Conservation (phyloP, 2,888 invertebrate genomes). For the Iselma pallidipennis region DNA sequence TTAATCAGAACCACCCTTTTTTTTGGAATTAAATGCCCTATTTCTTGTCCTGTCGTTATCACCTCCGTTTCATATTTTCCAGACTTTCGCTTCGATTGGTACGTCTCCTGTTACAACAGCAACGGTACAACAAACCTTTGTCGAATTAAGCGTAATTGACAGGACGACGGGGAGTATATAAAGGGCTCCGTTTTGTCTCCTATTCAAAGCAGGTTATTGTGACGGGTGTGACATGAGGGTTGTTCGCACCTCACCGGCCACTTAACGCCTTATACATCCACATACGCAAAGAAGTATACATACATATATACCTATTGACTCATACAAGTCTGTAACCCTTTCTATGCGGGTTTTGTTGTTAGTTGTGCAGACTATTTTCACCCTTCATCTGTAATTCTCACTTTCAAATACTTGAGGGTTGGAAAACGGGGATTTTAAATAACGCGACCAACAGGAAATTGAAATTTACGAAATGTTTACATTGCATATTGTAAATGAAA, state of each 20-base stretch:
- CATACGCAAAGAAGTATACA: background rate
- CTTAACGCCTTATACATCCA: slow-evolving; percentile 34
- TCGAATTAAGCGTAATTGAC: slow-evolving; percentile 38
- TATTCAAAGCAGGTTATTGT: slow-evolving; percentile 35
- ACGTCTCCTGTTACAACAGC: slow-evolving; percentile 1
- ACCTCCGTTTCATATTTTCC: slow-evolving; percentile 16
- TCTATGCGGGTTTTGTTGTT: slow-evolving; percentile 30
- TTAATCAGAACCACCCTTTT: background rate
- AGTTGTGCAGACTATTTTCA: slow-evolving; percentile 2
- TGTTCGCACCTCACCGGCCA: slow-evolving; percentile 41
- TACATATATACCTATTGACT: background rate
- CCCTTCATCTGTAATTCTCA: background rate
- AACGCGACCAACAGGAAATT: background rate
- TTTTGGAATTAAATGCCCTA: background rate
- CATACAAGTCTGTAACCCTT: background rate
- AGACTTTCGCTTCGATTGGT: slow-evolving; percentile 27
- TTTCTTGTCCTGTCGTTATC: background rate
- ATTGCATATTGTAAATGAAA: too few species aligned
- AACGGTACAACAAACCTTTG: slow-evolving; percentile 20
- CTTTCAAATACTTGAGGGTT: background rate
- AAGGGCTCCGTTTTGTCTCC: slow-evolving; percentile 35
- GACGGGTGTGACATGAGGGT: slow-evolving; percentile 37
- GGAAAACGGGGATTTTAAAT: background rate
- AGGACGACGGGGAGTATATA: slow-evolving; percentile 29
- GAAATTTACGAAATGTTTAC: background rate